These are phyloP conservation scores for Seira musarum DNA, from an alignment of 2,888 invertebrate genomes.

Conservation along the genomic window DNA sequence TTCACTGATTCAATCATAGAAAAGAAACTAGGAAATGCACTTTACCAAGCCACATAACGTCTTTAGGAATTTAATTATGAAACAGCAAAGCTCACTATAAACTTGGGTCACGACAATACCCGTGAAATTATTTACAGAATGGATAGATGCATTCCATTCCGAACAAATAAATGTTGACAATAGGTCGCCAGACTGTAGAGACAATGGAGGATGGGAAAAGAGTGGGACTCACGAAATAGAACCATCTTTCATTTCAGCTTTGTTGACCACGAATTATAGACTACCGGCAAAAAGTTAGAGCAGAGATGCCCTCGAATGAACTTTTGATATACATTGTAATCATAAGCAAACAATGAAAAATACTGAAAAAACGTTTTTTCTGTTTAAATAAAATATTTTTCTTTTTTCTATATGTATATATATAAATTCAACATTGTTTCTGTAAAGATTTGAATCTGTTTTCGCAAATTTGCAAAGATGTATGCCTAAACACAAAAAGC, in stretches of 20 bases:
- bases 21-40: background rate
- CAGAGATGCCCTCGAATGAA: conserved; percentile 57
- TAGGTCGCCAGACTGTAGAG: background rate
- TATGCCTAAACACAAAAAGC: background rate
- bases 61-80: conserved; percentile 19
- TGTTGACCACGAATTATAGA: conserved; percentile 55
- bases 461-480: background rate
- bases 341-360: background rate
- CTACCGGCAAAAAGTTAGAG: background rate
- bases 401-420: background rate
- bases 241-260: conserved; percentile 57
- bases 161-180: conserved; percentile 42
- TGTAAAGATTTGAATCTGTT: background rate
- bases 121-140: conserved; percentile 16
- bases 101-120: conserved; percentile 52
- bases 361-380: background rate
- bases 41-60: background rate
- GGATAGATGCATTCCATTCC: conserved; percentile 25
- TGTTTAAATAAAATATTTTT: background rate
- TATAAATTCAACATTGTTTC: background rate
- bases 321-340: conserved; percentile 42
- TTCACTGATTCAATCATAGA: no score
- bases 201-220: background rate
- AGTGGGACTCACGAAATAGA: conserved; percentile 27
- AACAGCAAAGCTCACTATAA: conserved; percentile 33